phyloP scores from a whole-genome alignment of 2,797 vertebrate genomes.

The Sebastolobus alascanus region DNA sequence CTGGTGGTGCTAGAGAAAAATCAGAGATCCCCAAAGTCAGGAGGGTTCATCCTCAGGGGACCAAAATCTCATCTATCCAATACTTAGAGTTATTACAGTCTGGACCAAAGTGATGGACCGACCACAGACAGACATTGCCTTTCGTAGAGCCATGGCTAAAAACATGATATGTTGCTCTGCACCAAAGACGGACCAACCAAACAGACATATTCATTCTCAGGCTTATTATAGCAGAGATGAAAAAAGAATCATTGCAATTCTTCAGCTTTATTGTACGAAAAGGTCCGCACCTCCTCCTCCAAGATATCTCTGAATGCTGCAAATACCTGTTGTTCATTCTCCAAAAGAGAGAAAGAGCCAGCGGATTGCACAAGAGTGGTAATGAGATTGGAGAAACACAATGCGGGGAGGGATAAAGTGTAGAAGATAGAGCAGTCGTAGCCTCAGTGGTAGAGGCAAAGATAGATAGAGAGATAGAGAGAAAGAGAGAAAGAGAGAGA shows the following conservation, averaged over 20 bases:
- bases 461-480: neutral
- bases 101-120: neutral
- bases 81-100: neutral
- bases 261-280: neutral
- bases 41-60: neutral
- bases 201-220: neutral
- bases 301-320: constrained; percentile 10
- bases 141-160: neutral
- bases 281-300: neutral
- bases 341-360: constrained; percentile 33
- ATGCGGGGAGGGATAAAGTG: constrained; percentile 45
- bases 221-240: too few species aligned
- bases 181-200: neutral
- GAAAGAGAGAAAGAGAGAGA: neutral
- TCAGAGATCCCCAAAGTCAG: neutral
- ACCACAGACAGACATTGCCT: neutral
- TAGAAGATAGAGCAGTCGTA: constrained; percentile 52
- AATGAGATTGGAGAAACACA: constrained; percentile 58
- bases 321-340: constrained; percentile 46
- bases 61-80: neutral
- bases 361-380: constrained; percentile 34
- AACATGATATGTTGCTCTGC: neutral
- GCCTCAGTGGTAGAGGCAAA: constrained; percentile 33
- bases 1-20: neutral
- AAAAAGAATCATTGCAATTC: too few species aligned